phyloP scores from a whole-genome alignment of 2,888 invertebrate genomes.

The Sphaerophoria taeniata region DNA sequence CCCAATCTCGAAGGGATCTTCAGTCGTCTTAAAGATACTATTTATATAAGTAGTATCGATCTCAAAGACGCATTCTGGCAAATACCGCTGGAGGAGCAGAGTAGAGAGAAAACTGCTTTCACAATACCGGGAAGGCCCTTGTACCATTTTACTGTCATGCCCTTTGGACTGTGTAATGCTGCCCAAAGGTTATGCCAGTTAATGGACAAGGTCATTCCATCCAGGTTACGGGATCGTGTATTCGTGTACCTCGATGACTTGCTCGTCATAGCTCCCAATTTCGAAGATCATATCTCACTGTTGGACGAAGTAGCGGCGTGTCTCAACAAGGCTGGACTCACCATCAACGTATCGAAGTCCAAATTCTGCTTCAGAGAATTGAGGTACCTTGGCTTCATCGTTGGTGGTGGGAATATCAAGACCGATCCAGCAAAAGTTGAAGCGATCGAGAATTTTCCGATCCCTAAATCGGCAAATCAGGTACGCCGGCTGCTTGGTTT shows the following conservation, averaged over 20 bases:
- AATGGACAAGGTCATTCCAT: slow-evolving; percentile 66
- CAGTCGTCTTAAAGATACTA: too few relatives aligned
- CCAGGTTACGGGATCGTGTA: slow-evolving; percentile 40
- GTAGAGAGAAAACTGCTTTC: slow-evolving; percentile 26
- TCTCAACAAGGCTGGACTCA: slow-evolving; percentile 45
- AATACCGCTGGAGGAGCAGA: slow-evolving; percentile 55
- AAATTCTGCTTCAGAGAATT: slow-evolving; percentile 65
- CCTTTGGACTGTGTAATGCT: slow-evolving; percentile 33
- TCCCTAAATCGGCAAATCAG: slow-evolving; percentile 17
- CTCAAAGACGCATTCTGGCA: slow-evolving; percentile 13
- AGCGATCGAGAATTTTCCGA: slow-evolving; percentile 53
- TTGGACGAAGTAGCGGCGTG: slow-evolving; percentile 48
- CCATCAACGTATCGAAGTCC: slow-evolving; percentile 48
- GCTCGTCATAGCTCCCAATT: slow-evolving; percentile 36
- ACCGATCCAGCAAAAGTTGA: slow-evolving; percentile 56
- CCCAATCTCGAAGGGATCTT: too few relatives aligned
- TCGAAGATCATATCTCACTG: slow-evolving; percentile 24
- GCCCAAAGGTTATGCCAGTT: slow-evolving; percentile 70
- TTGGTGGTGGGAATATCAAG: slow-evolving; percentile 37
- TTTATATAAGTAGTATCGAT: too few relatives aligned
- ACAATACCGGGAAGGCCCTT: slow-evolving; percentile 65
- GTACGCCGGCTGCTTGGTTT: slow-evolving; percentile 51
- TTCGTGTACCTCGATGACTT: slow-evolving; percentile 4
- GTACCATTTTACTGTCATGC: slow-evolving; percentile 61
- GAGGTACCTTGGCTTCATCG: slow-evolving; percentile 55